Evolutionary conservation across 1,140 invertebrate genomes (phyloP).

Genomic region (Caenorhabditis briggsae): DNA sequence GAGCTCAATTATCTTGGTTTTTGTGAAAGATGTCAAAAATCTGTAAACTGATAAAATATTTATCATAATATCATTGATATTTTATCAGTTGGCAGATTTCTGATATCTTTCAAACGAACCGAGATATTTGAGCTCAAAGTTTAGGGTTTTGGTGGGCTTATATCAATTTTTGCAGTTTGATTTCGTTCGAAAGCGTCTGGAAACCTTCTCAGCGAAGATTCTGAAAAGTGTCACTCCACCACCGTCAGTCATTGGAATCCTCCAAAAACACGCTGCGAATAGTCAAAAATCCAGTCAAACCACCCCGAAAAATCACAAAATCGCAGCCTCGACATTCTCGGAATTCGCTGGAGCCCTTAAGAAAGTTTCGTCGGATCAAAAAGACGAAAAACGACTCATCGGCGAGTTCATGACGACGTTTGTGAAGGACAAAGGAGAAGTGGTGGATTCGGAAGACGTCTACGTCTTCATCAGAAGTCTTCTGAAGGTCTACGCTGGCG

Average conservation of each 20-base stretch:
- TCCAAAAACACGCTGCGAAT: slow-evolving; percentile 37
- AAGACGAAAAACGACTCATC: neutral
- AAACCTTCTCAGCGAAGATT: neutral
- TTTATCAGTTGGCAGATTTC: no score
- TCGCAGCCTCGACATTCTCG: neutral
- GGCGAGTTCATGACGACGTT: slow-evolving; percentile 10
- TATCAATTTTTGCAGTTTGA: slow-evolving; percentile 8
- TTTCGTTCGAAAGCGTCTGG: slow-evolving; percentile 32
- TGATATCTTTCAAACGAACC: no score
- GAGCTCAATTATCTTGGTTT: no score
- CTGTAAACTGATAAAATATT: no score
- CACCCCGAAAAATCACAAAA: neutral
- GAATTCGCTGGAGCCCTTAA: neutral
- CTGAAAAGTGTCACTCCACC: neutral
- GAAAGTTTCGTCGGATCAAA: neutral
- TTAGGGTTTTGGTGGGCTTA: no score
- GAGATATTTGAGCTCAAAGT: no score
- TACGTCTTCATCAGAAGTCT: neutral
- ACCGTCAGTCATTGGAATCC: neutral
- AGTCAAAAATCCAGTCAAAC: neutral
- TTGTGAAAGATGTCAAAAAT: no score
- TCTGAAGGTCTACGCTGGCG: neutral
- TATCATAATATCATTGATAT: no score
- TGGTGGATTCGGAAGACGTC: slow-evolving; percentile 26
- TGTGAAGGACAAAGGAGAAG: slow-evolving; percentile 24